Percentiles rank a stretch among this genome's conserved stretches.
These are phyloP conservation scores for Xylocampa areola DNA, from an alignment of 2,888 invertebrate species.

Conservation along the genomic window DNA sequence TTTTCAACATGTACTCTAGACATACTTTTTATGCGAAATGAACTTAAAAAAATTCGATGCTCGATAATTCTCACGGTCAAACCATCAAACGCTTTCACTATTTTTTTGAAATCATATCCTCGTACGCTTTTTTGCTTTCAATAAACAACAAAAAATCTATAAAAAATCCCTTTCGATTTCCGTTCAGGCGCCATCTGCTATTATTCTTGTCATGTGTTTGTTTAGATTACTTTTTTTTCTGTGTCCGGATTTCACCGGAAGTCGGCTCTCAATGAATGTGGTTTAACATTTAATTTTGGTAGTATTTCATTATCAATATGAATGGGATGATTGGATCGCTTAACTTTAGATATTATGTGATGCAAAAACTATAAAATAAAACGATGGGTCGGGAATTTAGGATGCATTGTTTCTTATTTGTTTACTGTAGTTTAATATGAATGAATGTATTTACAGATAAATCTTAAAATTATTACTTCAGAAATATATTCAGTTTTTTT, in stretches of 20 bases:
- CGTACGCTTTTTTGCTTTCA: constrained; percentile 75
- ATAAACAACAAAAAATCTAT: constrained; percentile 66
- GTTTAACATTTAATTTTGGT: constrained; percentile 75
- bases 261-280: constrained; percentile 71
- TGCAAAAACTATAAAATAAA: constrained; percentile 32
- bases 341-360: constrained; percentile 47
- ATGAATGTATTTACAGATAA: too few relatives aligned
- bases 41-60: constrained; percentile 10
- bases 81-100: constrained; percentile 76
- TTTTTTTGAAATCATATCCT: constrained; percentile 74
- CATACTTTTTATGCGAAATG: constrained; percentile 11
- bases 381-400: constrained; percentile 21
- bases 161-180: constrained; percentile 88
- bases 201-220: constrained; percentile 83
- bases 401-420: constrained; percentile 2
- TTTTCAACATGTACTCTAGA: constrained; percentile 2
- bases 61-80: constrained; percentile 63
- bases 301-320: constrained; percentile 40
- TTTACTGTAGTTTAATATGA: too few relatives aligned
- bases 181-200: constrained; percentile 87
- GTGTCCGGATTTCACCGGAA: constrained; percentile 84
- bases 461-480: too few relatives aligned
- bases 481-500: too few relatives aligned
- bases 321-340: constrained; percentile 38
- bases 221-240: constrained; percentile 80